A percentile compares a stretch with the other conserved stretches of the same genome.
Evolutionary conservation across 2,888 invertebrate species (phyloP).

Genomic region (Dermolepida albohirtum): DNA sequence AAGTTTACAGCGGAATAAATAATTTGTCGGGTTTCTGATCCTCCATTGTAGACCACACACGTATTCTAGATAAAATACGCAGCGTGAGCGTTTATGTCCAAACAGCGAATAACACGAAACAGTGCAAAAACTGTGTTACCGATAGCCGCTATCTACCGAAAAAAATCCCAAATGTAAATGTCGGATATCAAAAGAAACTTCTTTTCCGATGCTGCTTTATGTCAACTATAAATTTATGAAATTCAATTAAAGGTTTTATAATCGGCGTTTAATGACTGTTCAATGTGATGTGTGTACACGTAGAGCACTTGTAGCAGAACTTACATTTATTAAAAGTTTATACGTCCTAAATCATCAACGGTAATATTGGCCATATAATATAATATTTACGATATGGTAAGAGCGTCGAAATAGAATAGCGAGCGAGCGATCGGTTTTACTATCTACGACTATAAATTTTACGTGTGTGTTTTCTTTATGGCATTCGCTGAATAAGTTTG

Average conservation of each 20-base stretch:
- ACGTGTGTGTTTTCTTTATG: conserved; percentile 40
- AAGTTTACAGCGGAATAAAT: conserved; percentile 7
- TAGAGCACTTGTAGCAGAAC: conserved; percentile 8
- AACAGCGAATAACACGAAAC: neutral
- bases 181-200: neutral
- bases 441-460: conserved; percentile 47
- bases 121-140: conserved; percentile 1
- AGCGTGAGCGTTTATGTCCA: neutral
- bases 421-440: conserved; percentile 44
- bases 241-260: conserved; percentile 40
- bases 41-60: conserved; percentile 10
- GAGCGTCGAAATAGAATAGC: conserved; percentile 49
- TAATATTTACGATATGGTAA: conserved; percentile 53
- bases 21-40: neutral
- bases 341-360: conserved; percentile 42
- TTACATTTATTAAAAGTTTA: conserved; percentile 43
- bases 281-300: conserved; percentile 7
- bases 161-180: neutral
- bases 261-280: conserved; percentile 34
- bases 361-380: conserved; percentile 50
- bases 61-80: conserved; percentile 5
- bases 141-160: neutral
- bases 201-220: conserved; percentile 8
- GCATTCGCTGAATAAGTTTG: conserved; percentile 50
- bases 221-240: conserved; percentile 37